These are phyloP conservation scores for Perca fluviatilis DNA, from an alignment of 2,113 vertebrate species.

Conservation along the genomic window DNA sequence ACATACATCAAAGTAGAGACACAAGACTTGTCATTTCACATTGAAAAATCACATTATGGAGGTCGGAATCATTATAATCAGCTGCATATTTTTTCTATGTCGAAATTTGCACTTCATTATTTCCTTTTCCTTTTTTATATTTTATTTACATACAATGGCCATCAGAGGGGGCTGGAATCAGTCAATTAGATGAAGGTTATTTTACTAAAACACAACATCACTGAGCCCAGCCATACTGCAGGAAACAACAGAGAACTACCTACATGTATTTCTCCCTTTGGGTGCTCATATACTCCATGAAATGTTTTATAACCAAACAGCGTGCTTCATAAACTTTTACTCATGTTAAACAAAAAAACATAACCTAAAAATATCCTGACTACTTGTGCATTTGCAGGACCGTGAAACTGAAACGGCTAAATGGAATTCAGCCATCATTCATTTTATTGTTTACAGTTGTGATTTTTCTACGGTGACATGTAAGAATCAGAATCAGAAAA, in stretches of 20 bases:
- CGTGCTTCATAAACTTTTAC: neutral
- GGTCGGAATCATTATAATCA: neutral
- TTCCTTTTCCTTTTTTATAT: neutral
- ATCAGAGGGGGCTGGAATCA: conserved; percentile 47
- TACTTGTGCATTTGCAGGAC: neutral
- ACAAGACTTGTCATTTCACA: neutral
- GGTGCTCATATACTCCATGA: neutral
- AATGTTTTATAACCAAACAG: neutral
- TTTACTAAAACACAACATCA: neutral
- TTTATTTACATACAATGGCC: conserved; percentile 17
- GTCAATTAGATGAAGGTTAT: neutral
- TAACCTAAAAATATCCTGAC: neutral
- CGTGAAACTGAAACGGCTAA: neutral
- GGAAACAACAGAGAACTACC: neutral
- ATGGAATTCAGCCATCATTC: neutral
- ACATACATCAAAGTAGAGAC: neutral
- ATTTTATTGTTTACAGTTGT: neutral
- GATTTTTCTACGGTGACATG: neutral
- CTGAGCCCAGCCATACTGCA: neutral
- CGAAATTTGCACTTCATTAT: neutral
- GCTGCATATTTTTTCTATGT: neutral
- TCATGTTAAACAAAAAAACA: neutral
- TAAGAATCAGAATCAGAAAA: too few species aligned
- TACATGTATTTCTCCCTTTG: neutral
- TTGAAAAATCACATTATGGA: neutral